Evolutionary conservation across 2,113 vertebrate species (phyloP).

Genomic region (Abramis brama): DNA sequence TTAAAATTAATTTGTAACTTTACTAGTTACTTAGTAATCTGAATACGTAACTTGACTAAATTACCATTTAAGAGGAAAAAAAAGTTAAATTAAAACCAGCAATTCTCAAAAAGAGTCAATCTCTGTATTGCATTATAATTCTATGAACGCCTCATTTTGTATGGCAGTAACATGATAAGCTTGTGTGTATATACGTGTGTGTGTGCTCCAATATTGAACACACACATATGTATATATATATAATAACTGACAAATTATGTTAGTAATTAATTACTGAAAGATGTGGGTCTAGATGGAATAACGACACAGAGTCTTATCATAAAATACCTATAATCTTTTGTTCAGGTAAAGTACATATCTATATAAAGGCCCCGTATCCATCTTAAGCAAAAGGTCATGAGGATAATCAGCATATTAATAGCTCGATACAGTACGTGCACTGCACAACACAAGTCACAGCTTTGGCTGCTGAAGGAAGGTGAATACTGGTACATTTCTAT

Average conservation of each 20-base stretch:
- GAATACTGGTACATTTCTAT: background rate
- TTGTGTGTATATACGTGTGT: no score
- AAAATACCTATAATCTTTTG: slow-evolving; percentile 42
- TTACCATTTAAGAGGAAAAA: background rate
- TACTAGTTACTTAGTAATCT: no score
- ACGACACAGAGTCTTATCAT: background rate
- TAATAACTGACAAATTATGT: background rate
- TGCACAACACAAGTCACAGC: slow-evolving; percentile 26
- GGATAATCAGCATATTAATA: slow-evolving; percentile 69
- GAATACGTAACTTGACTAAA: background rate
- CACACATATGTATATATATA: background rate
- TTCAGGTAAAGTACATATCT: slow-evolving; percentile 51
- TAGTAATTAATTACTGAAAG: background rate
- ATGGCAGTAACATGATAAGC: background rate
- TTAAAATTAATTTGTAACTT: no score
- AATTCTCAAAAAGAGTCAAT: background rate
- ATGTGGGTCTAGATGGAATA: background rate
- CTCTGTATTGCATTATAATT: background rate
- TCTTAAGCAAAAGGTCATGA: slow-evolving; percentile 75
- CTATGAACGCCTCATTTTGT: background rate
- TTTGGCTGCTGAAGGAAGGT: slow-evolving; percentile 19
- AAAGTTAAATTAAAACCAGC: no score
- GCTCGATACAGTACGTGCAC: slow-evolving; percentile 33
- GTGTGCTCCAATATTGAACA: no score
- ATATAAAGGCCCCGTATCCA: slow-evolving; percentile 70